Evolutionary conservation across 2,888 invertebrate species (phyloP).

Genomic region (Xanthia togata): DNA sequence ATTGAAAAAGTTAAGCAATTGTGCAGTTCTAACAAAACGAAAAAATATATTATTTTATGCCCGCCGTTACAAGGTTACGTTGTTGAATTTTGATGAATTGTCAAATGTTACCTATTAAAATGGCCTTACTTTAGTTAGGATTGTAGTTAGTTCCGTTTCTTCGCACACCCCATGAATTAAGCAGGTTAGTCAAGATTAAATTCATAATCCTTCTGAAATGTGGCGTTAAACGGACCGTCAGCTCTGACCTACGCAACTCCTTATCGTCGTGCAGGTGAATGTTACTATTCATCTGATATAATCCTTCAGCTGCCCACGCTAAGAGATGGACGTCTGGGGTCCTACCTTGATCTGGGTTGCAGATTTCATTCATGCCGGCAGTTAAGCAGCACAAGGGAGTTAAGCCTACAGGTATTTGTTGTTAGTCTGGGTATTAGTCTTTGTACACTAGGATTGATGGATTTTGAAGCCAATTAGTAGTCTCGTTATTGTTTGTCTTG

Average conservation of each 20-base stretch:
- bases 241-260: slow-evolving; percentile 56
- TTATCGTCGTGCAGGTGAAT: slow-evolving; percentile 58
- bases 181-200: neutral
- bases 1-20: too few species aligned
- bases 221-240: slow-evolving; percentile 2
- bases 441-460: neutral
- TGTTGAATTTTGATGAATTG: too few species aligned
- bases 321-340: slow-evolving; percentile 30
- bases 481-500: neutral
- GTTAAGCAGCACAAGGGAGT: slow-evolving; percentile 16
- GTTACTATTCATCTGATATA: slow-evolving; percentile 56
- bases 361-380: slow-evolving; percentile 44
- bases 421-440: neutral
- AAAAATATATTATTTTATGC: too few species aligned
- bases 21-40: too few species aligned
- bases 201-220: slow-evolving; percentile 23
- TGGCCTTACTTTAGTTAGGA: too few species aligned
- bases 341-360: slow-evolving; percentile 46
- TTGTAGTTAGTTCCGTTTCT: neutral
- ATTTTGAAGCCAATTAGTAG: slow-evolving; percentile 9
- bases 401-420: slow-evolving; percentile 19
- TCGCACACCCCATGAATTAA: neutral
- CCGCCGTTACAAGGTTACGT: too few species aligned
- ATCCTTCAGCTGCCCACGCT: slow-evolving; percentile 45
- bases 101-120: too few species aligned